Evolutionary conservation across 2,888 invertebrate species (phyloP).

Genomic region (Petrophora chlorosata): DNA sequence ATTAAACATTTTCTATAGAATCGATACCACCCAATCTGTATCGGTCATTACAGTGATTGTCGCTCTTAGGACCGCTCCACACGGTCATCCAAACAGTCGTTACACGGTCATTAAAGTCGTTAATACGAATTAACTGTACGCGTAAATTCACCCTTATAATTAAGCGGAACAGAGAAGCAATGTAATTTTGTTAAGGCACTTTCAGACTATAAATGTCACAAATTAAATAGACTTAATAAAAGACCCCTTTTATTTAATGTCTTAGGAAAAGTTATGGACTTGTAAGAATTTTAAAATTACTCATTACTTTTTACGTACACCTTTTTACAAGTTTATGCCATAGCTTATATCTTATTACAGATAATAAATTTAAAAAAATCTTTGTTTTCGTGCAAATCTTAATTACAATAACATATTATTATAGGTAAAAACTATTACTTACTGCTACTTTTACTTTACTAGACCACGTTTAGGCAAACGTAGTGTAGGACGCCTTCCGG

Average conservation of each 20-base stretch:
- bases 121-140: slow-evolving; percentile 48
- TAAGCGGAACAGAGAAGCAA: slow-evolving; percentile 48
- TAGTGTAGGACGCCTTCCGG: too few relatives aligned
- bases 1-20: too few relatives aligned
- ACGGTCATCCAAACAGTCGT: slow-evolving; percentile 45
- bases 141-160: slow-evolving; percentile 49
- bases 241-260: slow-evolving; percentile 41
- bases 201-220: slow-evolving; percentile 48
- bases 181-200: slow-evolving; percentile 59
- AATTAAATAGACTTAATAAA: slow-evolving; percentile 51
- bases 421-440: too few relatives aligned
- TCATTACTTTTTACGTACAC: neutral
- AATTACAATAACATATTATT: too few relatives aligned
- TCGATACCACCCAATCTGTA: slow-evolving; percentile 16
- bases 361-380: too few relatives aligned
- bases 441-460: too few relatives aligned
- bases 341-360: too few relatives aligned
- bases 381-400: too few relatives aligned
- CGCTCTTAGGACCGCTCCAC: slow-evolving; percentile 31
- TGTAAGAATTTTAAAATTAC: slow-evolving; percentile 5
- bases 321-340: too few relatives aligned
- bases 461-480: too few relatives aligned
- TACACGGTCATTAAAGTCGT: slow-evolving; percentile 46
- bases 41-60: slow-evolving; percentile 17
- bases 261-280: slow-evolving; percentile 13